These are phyloP conservation scores for Zapornia atra DNA, from an alignment of 2,113 vertebrate genomes.

Conservation along the genomic window DNA sequence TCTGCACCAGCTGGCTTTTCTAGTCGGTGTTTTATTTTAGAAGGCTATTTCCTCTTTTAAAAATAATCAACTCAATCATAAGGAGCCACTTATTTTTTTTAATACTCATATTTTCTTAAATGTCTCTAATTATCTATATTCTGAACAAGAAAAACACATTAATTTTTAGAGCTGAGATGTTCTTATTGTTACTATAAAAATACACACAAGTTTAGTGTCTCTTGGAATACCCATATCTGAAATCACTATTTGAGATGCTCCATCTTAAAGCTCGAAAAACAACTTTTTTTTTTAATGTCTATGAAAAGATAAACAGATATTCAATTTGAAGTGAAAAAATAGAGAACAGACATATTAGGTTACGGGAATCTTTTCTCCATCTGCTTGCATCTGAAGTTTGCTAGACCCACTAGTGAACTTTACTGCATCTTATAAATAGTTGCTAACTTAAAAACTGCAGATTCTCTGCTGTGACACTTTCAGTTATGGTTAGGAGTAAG, in stretches of 20 bases:
- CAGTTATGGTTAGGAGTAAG: background rate
- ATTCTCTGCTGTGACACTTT: background rate
- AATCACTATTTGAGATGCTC: background rate
- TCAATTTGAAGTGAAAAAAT: constrained; percentile 19
- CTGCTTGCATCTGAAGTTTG: constrained; percentile 39
- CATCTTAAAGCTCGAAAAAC: background rate
- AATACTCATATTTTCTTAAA: background rate
- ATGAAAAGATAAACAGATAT: constrained; percentile 28
- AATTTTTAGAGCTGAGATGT: background rate
- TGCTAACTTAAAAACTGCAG: background rate
- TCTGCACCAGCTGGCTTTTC: background rate
- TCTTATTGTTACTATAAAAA: background rate
- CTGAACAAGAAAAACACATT: background rate
- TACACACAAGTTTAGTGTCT: background rate
- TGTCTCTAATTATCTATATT: background rate
- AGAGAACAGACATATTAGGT: constrained; percentile 22
- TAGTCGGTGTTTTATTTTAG: background rate
- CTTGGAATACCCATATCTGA: background rate
- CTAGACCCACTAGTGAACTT: constrained; percentile 5
- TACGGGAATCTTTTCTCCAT: constrained; percentile 3
- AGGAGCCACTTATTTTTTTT: background rate
- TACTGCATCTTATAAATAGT: constrained; percentile 13
- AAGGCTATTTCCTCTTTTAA: background rate
- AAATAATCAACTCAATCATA: background rate
- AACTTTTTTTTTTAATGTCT: background rate